These are phyloP conservation scores for Herpetotheres cachinnans DNA, from an alignment of 2,113 vertebrate genomes.

Conservation along the genomic window DNA sequence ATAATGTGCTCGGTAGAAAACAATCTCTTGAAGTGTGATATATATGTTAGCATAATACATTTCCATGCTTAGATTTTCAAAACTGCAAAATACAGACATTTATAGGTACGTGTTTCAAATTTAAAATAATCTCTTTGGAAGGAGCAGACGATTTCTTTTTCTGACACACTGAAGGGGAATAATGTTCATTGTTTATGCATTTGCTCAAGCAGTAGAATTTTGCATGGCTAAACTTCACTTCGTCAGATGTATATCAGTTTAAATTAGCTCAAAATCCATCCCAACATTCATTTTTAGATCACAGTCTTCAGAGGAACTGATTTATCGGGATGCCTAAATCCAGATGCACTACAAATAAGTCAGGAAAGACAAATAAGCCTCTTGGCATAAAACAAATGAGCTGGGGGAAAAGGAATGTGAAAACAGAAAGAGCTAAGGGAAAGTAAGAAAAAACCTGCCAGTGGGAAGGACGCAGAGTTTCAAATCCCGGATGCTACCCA, in stretches of 20 bases:
- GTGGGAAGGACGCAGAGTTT: background rate
- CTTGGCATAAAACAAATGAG: slow-evolving; percentile 23
- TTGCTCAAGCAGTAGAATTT: slow-evolving; percentile 22
- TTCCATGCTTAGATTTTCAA: slow-evolving; percentile 5
- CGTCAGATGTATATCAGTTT: background rate
- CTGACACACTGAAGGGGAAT: slow-evolving; percentile 33
- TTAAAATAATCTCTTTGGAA: background rate
- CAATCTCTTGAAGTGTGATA: background rate
- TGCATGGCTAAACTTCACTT: slow-evolving; percentile 20
- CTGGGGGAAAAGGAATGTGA: background rate
- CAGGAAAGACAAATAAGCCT: slow-evolving; percentile 37
- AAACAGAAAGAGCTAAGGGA: background rate
- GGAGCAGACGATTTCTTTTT: background rate
- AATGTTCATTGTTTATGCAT: slow-evolving; percentile 27
- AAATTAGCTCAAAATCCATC: slow-evolving; percentile 40
- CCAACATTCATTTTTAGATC: slow-evolving; percentile 21
- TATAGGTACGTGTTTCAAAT: slow-evolving; percentile 34
- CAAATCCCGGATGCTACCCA: background rate
- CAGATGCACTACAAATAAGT: slow-evolving; percentile 43
- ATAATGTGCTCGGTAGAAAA: background rate
- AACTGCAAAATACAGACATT: slow-evolving; percentile 7
- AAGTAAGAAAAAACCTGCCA: background rate
- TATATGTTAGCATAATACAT: background rate
- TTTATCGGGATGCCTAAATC: slow-evolving; percentile 34
- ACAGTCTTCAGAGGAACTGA: slow-evolving; percentile 11